Percentiles rank a stretch among this genome's conserved stretches.
phyloP scores from a whole-genome alignment of 2,797 vertebrate species.

The Sebastes minor region DNA sequence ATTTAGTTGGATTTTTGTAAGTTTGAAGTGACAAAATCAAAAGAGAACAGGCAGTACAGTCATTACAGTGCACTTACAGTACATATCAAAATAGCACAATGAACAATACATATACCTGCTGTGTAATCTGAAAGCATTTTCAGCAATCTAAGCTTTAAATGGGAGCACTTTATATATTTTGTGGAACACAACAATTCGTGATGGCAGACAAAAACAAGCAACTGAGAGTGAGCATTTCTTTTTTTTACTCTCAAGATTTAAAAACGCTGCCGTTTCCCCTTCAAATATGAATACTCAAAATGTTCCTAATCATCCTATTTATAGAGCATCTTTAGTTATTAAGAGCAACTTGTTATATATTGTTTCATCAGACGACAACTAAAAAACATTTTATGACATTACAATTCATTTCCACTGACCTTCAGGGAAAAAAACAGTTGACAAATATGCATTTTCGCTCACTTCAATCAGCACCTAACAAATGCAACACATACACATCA shows the following conservation, averaged over 20 bases:
- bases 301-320: slow-evolving; percentile 19
- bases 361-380: not conserved
- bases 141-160: slow-evolving; percentile 30
- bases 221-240: not conserved
- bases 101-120: slow-evolving; percentile 58
- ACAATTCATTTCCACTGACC: not conserved
- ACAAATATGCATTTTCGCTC: slow-evolving; percentile 19
- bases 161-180: slow-evolving; percentile 35
- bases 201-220: slow-evolving; percentile 15
- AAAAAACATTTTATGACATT: slow-evolving; percentile 13
- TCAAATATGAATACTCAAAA: slow-evolving; percentile 18
- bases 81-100: slow-evolving; percentile 28
- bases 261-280: not conserved
- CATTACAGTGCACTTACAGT: slow-evolving; percentile 24
- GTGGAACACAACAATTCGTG: slow-evolving; percentile 17
- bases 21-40: slow-evolving; percentile 46
- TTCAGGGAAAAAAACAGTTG: slow-evolving; percentile 10
- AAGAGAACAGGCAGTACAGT: slow-evolving; percentile 48
- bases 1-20: not conserved
- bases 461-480: not conserved
- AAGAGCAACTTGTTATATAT: not conserved
- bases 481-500: not conserved
- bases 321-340: slow-evolving; percentile 28
- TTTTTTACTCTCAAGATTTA: slow-evolving; percentile 3
- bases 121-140: slow-evolving; percentile 73